phyloP scores from a whole-genome alignment of 2,797 vertebrate species.

The Ara ararauna region DNA sequence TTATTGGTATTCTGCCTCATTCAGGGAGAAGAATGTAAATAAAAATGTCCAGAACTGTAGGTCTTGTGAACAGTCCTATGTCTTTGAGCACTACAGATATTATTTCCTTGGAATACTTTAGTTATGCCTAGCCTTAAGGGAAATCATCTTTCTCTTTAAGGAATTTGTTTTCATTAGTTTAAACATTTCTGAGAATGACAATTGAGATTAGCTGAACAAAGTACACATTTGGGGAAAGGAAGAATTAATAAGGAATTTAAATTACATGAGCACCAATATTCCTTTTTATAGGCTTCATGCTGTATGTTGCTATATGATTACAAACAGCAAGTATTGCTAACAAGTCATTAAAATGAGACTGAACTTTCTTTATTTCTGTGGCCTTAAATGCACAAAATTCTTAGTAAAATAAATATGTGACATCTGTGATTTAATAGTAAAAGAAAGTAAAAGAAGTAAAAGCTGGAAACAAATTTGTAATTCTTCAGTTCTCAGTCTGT shows the following conservation, averaged over 20 bases:
- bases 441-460: constrained; percentile 22
- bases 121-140: neutral
- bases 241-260: neutral
- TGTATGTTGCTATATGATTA: neutral
- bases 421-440: neutral
- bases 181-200: neutral
- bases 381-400: neutral
- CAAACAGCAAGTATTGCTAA: neutral
- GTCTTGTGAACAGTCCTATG: neutral
- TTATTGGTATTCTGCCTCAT: neutral
- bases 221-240: neutral
- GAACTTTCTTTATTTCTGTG: neutral
- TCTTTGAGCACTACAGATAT: neutral
- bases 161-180: constrained; percentile 1
- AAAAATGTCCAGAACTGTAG: neutral
- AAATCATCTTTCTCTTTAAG: constrained; percentile 9
- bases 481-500: neutral
- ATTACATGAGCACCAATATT: neutral
- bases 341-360: neutral
- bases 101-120: constrained; percentile 1
- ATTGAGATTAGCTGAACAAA: neutral
- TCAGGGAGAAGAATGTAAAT: neutral
- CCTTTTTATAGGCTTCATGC: neutral
- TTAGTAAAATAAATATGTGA: neutral
- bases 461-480: neutral